phyloP scores from a whole-genome alignment of 2,797 vertebrate species.

The Caiman crocodilus region DNA sequence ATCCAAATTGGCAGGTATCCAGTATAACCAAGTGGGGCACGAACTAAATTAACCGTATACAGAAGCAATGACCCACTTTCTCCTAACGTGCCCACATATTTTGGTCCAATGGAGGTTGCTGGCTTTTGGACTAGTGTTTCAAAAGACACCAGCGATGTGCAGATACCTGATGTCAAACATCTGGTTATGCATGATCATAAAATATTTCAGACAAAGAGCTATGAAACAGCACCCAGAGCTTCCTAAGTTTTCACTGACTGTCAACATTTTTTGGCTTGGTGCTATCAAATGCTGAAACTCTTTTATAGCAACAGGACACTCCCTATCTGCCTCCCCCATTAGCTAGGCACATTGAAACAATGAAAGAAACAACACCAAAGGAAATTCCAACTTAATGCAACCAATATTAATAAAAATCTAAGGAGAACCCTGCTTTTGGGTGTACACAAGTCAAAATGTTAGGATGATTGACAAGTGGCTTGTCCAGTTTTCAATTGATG shows the following conservation, averaged over 20 bases:
- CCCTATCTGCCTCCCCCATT: neutral
- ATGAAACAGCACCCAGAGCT: neutral
- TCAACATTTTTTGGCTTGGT: neutral
- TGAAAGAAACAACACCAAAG: neutral
- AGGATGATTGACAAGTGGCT: neutral
- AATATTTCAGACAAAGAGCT: neutral
- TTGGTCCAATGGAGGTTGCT: neutral
- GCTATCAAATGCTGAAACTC: slow-evolving; percentile 22
- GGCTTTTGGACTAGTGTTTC: neutral
- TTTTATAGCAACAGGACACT: neutral
- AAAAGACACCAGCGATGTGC: neutral
- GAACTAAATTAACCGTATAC: neutral
- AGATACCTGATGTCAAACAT: neutral
- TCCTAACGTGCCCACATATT: neutral
- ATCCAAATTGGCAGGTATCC: neutral
- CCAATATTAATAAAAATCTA: neutral
- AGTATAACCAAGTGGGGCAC: neutral
- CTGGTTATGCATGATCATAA: neutral
- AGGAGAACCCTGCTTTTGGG: neutral
- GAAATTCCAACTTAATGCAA: neutral
- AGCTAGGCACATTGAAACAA: neutral
- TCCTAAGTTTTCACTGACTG: neutral
- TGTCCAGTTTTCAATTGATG: neutral
- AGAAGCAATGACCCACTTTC: neutral
- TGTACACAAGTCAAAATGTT: neutral